These are phyloP conservation scores for Atta texana DNA, from an alignment of 1,140 invertebrate genomes.

Conservation along the genomic window DNA sequence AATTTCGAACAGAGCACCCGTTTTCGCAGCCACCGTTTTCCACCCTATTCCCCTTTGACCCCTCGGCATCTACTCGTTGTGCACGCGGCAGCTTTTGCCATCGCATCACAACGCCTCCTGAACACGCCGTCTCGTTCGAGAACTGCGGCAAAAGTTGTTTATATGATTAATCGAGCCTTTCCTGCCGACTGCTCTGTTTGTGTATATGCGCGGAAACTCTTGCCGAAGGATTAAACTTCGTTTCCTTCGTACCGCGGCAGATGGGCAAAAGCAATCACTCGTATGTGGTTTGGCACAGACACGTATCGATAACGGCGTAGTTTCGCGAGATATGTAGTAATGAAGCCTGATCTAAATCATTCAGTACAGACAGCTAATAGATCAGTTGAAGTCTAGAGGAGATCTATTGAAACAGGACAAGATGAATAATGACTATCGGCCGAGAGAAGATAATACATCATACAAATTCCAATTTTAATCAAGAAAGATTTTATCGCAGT, in stretches of 20 bases:
- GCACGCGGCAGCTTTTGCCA: slow-evolving; percentile 20
- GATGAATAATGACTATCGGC: slow-evolving; percentile 38
- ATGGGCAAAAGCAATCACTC: slow-evolving; percentile 27
- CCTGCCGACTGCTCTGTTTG: slow-evolving; percentile 24
- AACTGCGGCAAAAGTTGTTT: slow-evolving; percentile 71
- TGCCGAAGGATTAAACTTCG: slow-evolving; percentile 68
- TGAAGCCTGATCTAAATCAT: slow-evolving; percentile 56
- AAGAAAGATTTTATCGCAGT: neutral
- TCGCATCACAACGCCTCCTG: slow-evolving; percentile 14
- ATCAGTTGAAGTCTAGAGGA: neutral
- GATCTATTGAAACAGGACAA: slow-evolving; percentile 36
- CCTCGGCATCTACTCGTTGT: neutral
- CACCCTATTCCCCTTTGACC: neutral
- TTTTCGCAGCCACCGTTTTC: slow-evolving; percentile 53
- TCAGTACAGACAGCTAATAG: slow-evolving; percentile 40
- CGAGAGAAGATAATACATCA: neutral
- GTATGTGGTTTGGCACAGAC: slow-evolving; percentile 18
- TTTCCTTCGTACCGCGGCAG: slow-evolving; percentile 26
- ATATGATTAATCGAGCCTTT: slow-evolving; percentile 76
- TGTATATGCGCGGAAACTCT: slow-evolving; percentile 27
- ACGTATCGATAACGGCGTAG: slow-evolving; percentile 21
- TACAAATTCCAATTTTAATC: slow-evolving; percentile 1
- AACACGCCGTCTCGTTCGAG: slow-evolving; percentile 52
- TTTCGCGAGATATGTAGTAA: slow-evolving; percentile 23
- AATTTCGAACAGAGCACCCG: slow-evolving; percentile 67